These are phyloP conservation scores for Volucella inflata DNA, from an alignment of 2,888 invertebrate species.

Conservation along the genomic window DNA sequence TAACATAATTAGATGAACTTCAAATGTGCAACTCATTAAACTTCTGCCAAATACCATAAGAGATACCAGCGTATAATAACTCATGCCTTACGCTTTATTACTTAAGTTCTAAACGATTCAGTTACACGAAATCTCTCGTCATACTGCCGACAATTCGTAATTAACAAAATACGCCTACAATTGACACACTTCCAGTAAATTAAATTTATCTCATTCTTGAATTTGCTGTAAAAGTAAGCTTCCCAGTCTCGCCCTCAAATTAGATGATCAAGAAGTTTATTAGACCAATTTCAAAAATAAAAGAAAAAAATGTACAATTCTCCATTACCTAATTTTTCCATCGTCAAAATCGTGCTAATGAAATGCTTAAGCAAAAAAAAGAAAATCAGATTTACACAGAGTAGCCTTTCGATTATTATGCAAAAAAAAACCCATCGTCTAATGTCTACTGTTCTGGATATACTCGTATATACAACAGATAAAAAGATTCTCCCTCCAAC, in stretches of 20 bases:
- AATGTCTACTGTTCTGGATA: background rate
- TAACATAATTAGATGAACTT: background rate
- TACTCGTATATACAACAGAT: too few relatives aligned
- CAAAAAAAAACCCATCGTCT: background rate
- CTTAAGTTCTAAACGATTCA: background rate
- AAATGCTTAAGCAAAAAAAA: background rate
- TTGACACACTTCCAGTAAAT: constrained; percentile 40
- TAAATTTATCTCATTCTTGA: constrained; percentile 13
- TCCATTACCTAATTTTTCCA: constrained; percentile 21
- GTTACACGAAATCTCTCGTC: too few relatives aligned
- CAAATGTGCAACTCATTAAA: constrained; percentile 8
- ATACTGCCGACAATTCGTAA: background rate
- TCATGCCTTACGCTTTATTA: constrained; percentile 7
- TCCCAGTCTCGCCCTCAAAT: background rate
- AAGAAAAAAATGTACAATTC: background rate
- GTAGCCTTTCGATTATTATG: too few relatives aligned
- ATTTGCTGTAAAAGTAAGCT: constrained; percentile 20
- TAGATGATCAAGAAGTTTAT: background rate
- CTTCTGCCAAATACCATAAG: background rate
- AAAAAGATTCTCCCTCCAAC: background rate
- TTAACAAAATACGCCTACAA: background rate
- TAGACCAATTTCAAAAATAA: constrained; percentile 6
- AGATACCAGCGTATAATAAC: background rate
- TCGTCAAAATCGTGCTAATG: background rate
- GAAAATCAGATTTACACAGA: constrained; percentile 6